Conservation (phyloP, 2,113 vertebrate species). For the Pyrgilauda ruficollis region DNA sequence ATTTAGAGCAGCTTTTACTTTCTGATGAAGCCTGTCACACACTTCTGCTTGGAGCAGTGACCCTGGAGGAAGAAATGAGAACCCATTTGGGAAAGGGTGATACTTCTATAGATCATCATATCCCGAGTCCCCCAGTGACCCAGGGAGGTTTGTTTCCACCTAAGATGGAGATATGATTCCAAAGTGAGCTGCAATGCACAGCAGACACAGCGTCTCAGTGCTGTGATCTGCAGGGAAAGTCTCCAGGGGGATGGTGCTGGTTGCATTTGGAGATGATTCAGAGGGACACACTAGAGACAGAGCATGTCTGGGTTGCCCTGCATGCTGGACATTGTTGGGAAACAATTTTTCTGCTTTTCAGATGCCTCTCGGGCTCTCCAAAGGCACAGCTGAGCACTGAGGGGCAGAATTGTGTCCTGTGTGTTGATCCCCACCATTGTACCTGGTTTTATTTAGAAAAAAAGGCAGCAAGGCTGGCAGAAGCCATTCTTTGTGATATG, state of each 20-base stretch:
- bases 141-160: background rate
- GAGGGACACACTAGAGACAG: background rate
- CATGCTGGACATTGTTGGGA: background rate
- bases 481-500: background rate
- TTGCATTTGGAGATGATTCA: background rate
- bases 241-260: background rate
- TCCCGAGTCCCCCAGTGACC: background rate
- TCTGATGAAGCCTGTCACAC: background rate
- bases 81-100: background rate
- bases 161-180: background rate
- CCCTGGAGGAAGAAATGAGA: background rate
- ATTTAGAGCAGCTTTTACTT: background rate
- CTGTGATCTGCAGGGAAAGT: background rate
- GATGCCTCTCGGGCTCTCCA: background rate
- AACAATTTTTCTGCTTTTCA: background rate
- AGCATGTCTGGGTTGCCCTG: background rate
- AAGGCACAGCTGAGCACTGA: background rate
- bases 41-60: background rate
- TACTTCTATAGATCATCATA: background rate
- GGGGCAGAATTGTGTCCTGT: background rate
- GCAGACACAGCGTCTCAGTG: fast-evolving
- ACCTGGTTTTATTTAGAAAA: background rate
- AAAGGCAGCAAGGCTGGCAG: background rate
- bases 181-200: background rate
- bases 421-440: background rate